These are phyloP conservation scores for Tauraco hartlaubi DNA, from an alignment of 2,797 vertebrate genomes.

Conservation along the genomic window DNA sequence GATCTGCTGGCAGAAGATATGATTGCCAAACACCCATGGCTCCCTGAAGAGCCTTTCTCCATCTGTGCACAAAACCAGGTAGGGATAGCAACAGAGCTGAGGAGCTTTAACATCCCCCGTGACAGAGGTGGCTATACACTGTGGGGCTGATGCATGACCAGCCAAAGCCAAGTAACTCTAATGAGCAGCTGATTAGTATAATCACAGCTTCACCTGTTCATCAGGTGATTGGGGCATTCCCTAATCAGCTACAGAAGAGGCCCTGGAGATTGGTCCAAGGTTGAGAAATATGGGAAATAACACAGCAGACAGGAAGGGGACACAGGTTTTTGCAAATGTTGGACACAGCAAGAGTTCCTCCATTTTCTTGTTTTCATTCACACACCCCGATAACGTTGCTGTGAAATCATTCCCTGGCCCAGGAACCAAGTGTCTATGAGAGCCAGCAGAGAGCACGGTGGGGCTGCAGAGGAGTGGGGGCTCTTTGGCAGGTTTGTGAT, in stretches of 20 bases:
- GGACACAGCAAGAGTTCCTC: neutral
- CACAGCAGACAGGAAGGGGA: neutral
- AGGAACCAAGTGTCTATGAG: neutral
- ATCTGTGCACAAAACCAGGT: neutral
- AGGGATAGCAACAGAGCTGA: neutral
- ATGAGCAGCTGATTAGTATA: constrained; percentile 55
- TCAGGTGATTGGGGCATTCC: constrained; percentile 13
- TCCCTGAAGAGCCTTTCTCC: neutral
- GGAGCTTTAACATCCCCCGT: neutral
- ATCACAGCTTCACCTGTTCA: constrained; percentile 43
- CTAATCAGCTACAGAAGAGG: neutral
- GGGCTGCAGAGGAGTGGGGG: neutral
- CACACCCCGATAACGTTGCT: neutral
- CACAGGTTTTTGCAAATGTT: neutral
- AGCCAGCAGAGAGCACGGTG: neutral
- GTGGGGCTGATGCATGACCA: neutral
- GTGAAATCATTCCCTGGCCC: neutral
- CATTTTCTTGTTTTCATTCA: neutral
- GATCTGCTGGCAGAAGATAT: neutral
- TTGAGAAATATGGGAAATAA: neutral
- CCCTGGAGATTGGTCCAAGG: neutral
- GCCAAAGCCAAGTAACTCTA: constrained; percentile 18
- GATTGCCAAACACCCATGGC: neutral
- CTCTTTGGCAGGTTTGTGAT: neutral
- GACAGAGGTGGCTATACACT: neutral